Evolutionary conservation across 2,113 vertebrate genomes (phyloP).

Genomic region (Pterocles orientalis): DNA sequence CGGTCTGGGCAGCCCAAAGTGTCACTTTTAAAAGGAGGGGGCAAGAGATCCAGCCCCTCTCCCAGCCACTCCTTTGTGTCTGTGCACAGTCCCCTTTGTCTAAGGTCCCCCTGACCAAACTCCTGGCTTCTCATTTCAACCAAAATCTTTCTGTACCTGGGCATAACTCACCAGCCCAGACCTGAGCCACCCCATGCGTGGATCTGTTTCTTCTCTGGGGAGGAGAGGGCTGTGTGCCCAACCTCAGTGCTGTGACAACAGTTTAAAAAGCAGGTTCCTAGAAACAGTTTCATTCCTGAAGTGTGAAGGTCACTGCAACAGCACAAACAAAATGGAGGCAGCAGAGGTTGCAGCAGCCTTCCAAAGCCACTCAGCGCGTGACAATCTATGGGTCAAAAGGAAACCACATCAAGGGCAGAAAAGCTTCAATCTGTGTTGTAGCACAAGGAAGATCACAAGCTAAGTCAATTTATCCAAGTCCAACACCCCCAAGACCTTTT

Average conservation of each 20-base stretch:
- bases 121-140: not conserved
- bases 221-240: not conserved
- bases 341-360: not conserved
- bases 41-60: not conserved
- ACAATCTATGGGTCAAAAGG: conserved; percentile 41
- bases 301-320: conserved; percentile 66
- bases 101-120: not conserved
- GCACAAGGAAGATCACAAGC: conserved; percentile 20
- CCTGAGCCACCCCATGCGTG: not conserved
- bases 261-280: conserved; percentile 38
- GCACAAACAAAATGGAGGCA: conserved; percentile 66
- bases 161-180: not conserved
- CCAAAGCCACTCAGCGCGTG: conserved; percentile 12
- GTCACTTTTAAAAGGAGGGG: not conserved
- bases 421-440: not conserved
- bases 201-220: not conserved
- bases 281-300: conserved; percentile 47
- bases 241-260: not conserved
- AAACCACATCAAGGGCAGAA: conserved; percentile 25
- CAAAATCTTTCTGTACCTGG: not conserved
- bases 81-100: conserved; percentile 2
- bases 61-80: not conserved
- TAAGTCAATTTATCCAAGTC: not conserved
- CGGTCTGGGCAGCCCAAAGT: not conserved
- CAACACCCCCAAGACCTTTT: not conserved